phyloP scores from a whole-genome alignment of 2,888 invertebrate genomes.

The Busseola fusca region DNA sequence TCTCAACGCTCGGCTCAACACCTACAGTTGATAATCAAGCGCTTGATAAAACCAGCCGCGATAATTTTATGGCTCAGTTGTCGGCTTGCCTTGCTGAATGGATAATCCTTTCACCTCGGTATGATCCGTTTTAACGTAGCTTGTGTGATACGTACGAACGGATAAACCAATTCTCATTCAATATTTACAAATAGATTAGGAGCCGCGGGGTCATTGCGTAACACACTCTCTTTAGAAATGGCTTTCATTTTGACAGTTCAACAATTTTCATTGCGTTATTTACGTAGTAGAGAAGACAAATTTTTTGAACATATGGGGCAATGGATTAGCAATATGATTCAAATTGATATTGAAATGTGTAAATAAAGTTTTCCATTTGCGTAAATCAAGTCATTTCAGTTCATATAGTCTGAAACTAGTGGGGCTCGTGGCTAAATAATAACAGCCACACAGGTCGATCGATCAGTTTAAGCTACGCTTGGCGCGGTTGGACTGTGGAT shows the following conservation, averaged over 20 bases:
- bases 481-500: no score
- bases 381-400: neutral
- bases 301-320: neutral
- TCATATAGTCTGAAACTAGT: no score
- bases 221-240: neutral
- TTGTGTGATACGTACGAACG: neutral
- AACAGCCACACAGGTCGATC: no score
- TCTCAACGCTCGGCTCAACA: neutral
- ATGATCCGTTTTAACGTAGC: constrained; percentile 1
- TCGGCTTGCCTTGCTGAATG: constrained; percentile 37
- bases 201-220: neutral
- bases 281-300: neutral
- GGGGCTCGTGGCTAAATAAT: no score
- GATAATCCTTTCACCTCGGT: constrained; percentile 39
- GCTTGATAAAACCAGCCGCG: neutral
- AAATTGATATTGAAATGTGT: no score
- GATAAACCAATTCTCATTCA: neutral
- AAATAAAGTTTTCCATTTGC: no score
- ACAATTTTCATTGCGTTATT: neutral
- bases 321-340: no score
- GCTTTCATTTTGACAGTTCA: neutral
- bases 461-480: no score
- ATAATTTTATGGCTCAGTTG: neutral
- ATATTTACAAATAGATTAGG: neutral
- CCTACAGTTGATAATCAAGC: neutral